phyloP scores from a whole-genome alignment of 2,888 invertebrate genomes.

The Drosophila kuntzei region DNA sequence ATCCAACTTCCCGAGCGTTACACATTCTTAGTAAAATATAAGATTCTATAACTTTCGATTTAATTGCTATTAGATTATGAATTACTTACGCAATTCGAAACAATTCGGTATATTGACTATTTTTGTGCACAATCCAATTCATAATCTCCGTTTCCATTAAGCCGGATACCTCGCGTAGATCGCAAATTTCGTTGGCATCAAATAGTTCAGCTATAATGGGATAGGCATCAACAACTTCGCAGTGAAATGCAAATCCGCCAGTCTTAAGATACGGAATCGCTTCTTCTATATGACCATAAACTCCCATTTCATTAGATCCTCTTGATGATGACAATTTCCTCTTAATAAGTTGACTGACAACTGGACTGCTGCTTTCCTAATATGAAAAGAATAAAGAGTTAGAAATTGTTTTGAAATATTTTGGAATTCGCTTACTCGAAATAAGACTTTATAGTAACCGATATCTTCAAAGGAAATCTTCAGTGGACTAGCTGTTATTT shows the following conservation, averaged over 20 bases:
- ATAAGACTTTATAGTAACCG: slow-evolving; percentile 83
- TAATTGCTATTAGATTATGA: neutral
- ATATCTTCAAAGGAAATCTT: slow-evolving; percentile 84
- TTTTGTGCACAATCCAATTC: slow-evolving; percentile 85
- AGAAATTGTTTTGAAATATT: neutral
- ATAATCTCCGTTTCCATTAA: slow-evolving; percentile 80
- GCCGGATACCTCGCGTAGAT: slow-evolving; percentile 83
- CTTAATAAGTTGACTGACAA: slow-evolving; percentile 67
- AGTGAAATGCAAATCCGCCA: slow-evolving; percentile 86
- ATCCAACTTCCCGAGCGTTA: slow-evolving; percentile 73
- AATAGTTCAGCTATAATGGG: slow-evolving; percentile 84
- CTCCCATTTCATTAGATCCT: slow-evolving; percentile 63
- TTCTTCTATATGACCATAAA: slow-evolving; percentile 75
- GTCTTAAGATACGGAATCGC: slow-evolving; percentile 85
- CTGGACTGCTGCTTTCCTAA: slow-evolving; percentile 73
- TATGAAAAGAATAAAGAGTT: neutral
- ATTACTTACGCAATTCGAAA: slow-evolving; percentile 82
- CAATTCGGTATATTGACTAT: slow-evolving; percentile 84
- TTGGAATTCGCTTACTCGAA: slow-evolving; percentile 68
- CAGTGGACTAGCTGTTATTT: slow-evolving; percentile 79
- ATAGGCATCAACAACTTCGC: slow-evolving; percentile 86
- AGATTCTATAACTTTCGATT: neutral
- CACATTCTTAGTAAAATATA: slow-evolving; percentile 67
- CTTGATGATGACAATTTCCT: slow-evolving; percentile 75
- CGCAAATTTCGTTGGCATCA: slow-evolving; percentile 86